Conservation (phyloP, 2,888 invertebrate genomes). For the Caenorhabditis sp. region DNA sequence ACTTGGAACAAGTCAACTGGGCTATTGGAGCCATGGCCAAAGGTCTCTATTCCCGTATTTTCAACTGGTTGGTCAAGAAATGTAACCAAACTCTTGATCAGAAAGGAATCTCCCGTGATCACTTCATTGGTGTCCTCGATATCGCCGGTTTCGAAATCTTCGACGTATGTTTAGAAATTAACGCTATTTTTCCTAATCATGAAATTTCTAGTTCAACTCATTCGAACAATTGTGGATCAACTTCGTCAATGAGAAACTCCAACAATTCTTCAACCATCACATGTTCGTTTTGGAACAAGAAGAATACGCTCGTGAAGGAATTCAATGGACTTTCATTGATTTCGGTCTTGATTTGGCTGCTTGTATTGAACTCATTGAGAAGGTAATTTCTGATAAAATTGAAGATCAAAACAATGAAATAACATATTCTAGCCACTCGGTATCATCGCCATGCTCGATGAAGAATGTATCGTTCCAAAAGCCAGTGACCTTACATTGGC, state of each 20-base stretch:
- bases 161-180: slow-evolving; percentile 76
- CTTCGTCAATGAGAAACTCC: slow-evolving; percentile 96
- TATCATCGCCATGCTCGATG: slow-evolving; percentile 71
- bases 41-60: slow-evolving; percentile 73
- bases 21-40: slow-evolving; percentile 73
- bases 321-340: slow-evolving; percentile 95
- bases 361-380: slow-evolving; percentile 94
- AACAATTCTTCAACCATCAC: slow-evolving; percentile 98
- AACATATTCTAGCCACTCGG: slow-evolving; percentile 67
- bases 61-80: slow-evolving; percentile 74
- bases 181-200: neutral
- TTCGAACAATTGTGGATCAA: slow-evolving; percentile 99
- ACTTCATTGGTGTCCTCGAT: slow-evolving; percentile 97
- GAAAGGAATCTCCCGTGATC: slow-evolving; percentile 90
- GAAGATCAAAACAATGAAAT: neutral
- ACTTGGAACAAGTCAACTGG: slow-evolving; percentile 73
- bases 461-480: slow-evolving; percentile 72
- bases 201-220: slow-evolving; percentile 83
- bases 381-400: slow-evolving; percentile 74
- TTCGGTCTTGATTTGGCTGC: slow-evolving; percentile 96
- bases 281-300: slow-evolving; percentile 99
- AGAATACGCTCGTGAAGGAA: slow-evolving; percentile 77
- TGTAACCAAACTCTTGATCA: slow-evolving; percentile 73
- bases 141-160: slow-evolving; percentile 99
- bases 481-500: slow-evolving; percentile 69